phyloP scores from a whole-genome alignment of 2,797 vertebrate species.

The Aulostomus chinensis region DNA sequence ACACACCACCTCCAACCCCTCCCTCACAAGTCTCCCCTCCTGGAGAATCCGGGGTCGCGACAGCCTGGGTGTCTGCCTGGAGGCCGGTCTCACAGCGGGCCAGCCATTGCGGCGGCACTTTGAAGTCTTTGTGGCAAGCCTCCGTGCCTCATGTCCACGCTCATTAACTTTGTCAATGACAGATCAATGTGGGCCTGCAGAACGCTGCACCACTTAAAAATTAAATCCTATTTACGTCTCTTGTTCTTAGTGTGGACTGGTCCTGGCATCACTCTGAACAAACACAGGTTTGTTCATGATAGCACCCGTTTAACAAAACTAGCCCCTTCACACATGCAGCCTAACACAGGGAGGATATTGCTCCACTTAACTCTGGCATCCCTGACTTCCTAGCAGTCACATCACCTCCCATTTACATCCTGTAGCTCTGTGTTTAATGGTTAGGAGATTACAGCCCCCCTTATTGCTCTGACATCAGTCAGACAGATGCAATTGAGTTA shows the following conservation, averaged over 20 bases:
- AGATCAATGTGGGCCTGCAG: conserved; percentile 67
- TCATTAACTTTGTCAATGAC: conserved; percentile 78
- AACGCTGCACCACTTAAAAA: conserved; percentile 40
- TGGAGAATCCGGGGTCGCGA: conserved; percentile 42
- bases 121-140: conserved; percentile 76
- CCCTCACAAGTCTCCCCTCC: conserved; percentile 37
- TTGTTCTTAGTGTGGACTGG: conserved; percentile 27
- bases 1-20: conserved; percentile 4
- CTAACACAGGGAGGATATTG: conserved; percentile 51
- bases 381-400: conserved; percentile 48
- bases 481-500: conserved; percentile 34
- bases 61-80: conserved; percentile 71
- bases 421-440: conserved; percentile 52
- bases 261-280: conserved; percentile 46
- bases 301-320: conserved; percentile 42
- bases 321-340: conserved; percentile 23
- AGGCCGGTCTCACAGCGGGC: conserved; percentile 69
- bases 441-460: conserved; percentile 42
- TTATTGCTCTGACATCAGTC: conserved; percentile 47
- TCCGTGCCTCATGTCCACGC: conserved; percentile 69
- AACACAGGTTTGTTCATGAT: conserved; percentile 39
- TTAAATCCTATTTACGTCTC: conserved; percentile 54
- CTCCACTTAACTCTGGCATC: conserved; percentile 54
- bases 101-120: conserved; percentile 57
- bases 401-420: conserved; percentile 47